These are phyloP conservation scores for Lasioglossum morio DNA, from an alignment of 2,888 invertebrate genomes.

Conservation along the genomic window DNA sequence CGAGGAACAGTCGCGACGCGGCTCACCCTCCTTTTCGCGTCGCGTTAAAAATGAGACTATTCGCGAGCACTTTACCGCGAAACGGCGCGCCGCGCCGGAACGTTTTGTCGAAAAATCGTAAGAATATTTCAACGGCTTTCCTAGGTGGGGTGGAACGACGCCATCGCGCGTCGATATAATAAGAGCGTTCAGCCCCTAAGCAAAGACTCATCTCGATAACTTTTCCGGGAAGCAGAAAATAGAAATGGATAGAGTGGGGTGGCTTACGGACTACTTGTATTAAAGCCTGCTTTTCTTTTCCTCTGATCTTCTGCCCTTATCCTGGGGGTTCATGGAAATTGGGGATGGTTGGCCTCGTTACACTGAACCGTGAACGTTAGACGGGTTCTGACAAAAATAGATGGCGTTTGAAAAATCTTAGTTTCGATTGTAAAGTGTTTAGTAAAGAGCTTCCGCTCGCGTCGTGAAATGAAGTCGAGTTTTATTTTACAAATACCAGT, in stretches of 20 bases:
- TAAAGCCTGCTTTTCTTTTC: constrained; percentile 17
- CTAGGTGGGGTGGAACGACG: constrained; percentile 48
- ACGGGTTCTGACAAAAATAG: neutral
- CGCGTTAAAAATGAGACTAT: constrained; percentile 79
- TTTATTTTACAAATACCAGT: no score
- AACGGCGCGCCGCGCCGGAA: constrained; percentile 62
- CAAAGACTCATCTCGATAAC: constrained; percentile 61
- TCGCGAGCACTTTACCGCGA: constrained; percentile 80
- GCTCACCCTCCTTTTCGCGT: constrained; percentile 47
- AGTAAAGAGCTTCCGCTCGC: no score
- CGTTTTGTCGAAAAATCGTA: constrained; percentile 81
- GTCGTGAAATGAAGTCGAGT: no score
- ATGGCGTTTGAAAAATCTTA: neutral
- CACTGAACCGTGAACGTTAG: neutral
- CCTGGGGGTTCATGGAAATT: neutral
- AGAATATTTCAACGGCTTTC: constrained; percentile 79
- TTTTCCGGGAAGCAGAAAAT: constrained; percentile 72
- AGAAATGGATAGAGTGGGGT: constrained; percentile 75
- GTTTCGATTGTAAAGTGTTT: no score
- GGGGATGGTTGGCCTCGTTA: neutral
- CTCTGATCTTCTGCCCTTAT: neutral
- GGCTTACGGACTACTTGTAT: constrained; percentile 34
- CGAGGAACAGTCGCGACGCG: constrained; percentile 7
- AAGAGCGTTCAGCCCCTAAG: constrained; percentile 49
- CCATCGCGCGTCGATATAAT: constrained; percentile 73